phyloP scores from a whole-genome alignment of 2,888 invertebrate genomes.

The Hesperia comma region DNA sequence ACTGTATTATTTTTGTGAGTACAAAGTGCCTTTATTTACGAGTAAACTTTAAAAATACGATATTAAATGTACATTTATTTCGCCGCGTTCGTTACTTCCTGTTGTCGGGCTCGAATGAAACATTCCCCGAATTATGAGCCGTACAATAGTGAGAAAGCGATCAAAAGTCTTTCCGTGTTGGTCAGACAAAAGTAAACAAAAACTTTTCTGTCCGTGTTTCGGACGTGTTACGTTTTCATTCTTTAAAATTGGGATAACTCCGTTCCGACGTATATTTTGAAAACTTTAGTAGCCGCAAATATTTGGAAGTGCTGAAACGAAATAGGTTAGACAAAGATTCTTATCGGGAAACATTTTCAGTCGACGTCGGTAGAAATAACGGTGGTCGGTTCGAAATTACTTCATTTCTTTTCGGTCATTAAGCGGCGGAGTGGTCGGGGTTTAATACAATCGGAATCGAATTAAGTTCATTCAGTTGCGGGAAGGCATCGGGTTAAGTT shows the following conservation, averaged over 20 bases:
- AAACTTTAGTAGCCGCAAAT: conserved; percentile 5
- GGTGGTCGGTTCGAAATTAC: conserved; percentile 30
- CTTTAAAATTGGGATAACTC: conserved; percentile 27
- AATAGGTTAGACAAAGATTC: conserved; percentile 17
- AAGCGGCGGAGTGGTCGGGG: conserved; percentile 71
- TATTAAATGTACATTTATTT: conserved; percentile 33
- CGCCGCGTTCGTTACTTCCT: conserved; percentile 27
- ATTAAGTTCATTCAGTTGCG: conserved; percentile 81
- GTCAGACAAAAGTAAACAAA: conserved; percentile 35
- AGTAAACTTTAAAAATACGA: conserved; percentile 22
- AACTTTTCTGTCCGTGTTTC: conserved; percentile 28
- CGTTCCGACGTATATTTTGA: conserved; percentile 12
- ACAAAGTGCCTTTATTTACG: neutral
- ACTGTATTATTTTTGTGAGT: conserved; percentile 5
- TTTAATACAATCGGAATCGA: conserved; percentile 81
- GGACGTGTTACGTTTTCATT: conserved; percentile 35
- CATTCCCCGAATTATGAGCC: conserved; percentile 35
- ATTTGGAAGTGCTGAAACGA: conserved; percentile 1
- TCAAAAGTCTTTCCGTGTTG: conserved; percentile 34
- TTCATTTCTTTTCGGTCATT: conserved; percentile 68
- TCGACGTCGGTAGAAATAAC: conserved; percentile 29
- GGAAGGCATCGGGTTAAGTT: conserved; percentile 63
- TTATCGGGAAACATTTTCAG: conserved; percentile 23
- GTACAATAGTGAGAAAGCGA: conserved; percentile 37
- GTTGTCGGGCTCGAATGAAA: conserved; percentile 33